Conservation (phyloP, 2,797 vertebrate genomes). For the Phoxinus dragarum region DNA sequence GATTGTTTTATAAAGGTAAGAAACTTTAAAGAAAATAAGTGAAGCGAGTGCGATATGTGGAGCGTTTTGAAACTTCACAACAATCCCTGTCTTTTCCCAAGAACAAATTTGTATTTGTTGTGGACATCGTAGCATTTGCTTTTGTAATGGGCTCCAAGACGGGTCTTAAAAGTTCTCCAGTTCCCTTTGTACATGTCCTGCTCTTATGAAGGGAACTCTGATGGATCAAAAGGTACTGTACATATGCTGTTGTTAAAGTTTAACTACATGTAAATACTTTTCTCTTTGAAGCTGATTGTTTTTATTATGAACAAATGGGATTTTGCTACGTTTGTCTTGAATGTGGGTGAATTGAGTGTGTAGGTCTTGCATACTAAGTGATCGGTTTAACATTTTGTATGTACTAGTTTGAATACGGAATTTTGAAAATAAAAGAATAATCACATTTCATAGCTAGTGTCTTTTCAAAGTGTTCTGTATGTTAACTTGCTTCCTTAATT, state of each 20-base stretch:
- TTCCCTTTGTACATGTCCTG: conserved; percentile 45
- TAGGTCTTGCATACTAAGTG: conserved; percentile 8
- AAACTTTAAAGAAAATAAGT: neutral
- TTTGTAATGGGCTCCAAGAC: conserved; percentile 5
- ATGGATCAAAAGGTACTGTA: conserved; percentile 69
- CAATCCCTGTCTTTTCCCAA: conserved; percentile 1
- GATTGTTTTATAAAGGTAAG: neutral
- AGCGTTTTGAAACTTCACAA: neutral
- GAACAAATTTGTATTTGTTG: conserved; percentile 43
- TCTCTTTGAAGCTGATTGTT: conserved; percentile 64
- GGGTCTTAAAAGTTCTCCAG: conserved; percentile 39
- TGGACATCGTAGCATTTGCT: conserved; percentile 5
- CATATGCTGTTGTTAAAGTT: conserved; percentile 72
- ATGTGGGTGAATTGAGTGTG: conserved; percentile 64
- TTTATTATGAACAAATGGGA: conserved; percentile 74
- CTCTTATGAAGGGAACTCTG: conserved; percentile 48
- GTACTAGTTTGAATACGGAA: conserved; percentile 67
- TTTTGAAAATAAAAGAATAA: conserved; percentile 67
- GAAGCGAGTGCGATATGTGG: neutral
- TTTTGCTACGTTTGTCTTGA: conserved; percentile 58
- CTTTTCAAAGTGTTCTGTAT: neutral
- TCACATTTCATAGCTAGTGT: neutral
- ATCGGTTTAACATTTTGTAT: conserved; percentile 64
- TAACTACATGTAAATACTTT: conserved; percentile 77
- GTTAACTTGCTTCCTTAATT: neutral